These are phyloP conservation scores for Falcunculus frontatus DNA, from an alignment of 2,113 vertebrate species.

Conservation along the genomic window DNA sequence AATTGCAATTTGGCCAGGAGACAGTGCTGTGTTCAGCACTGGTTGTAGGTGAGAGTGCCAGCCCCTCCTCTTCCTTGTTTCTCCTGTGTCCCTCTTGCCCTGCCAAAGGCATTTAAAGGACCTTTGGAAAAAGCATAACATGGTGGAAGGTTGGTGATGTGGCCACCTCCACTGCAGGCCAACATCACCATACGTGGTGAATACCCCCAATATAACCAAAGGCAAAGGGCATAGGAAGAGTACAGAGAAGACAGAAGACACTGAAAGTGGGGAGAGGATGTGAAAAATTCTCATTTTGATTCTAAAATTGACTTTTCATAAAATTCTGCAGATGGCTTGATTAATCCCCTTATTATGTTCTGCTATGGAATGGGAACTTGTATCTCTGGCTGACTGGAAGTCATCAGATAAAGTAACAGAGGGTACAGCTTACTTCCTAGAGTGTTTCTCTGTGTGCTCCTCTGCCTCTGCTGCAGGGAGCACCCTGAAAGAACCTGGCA, in stretches of 20 bases:
- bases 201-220: background rate
- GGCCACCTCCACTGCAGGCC: background rate
- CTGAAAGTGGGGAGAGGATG: background rate
- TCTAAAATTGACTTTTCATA: background rate
- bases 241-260: background rate
- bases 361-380: background rate
- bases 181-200: background rate
- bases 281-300: background rate
- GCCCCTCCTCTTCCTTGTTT: background rate
- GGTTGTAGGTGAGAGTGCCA: constrained; percentile 80
- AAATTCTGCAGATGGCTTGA: background rate
- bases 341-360: background rate
- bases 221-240: background rate
- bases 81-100: background rate
- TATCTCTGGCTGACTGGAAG: background rate
- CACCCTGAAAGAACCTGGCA: background rate
- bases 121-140: background rate
- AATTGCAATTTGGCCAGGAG: constrained; percentile 83
- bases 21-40: constrained; percentile 80
- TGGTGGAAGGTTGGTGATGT: background rate
- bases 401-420: background rate
- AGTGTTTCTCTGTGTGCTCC: background rate
- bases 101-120: background rate
- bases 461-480: background rate
- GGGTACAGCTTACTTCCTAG: background rate